phyloP scores from a whole-genome alignment of 2,888 invertebrate species.

The Coelopa pilipes region DNA sequence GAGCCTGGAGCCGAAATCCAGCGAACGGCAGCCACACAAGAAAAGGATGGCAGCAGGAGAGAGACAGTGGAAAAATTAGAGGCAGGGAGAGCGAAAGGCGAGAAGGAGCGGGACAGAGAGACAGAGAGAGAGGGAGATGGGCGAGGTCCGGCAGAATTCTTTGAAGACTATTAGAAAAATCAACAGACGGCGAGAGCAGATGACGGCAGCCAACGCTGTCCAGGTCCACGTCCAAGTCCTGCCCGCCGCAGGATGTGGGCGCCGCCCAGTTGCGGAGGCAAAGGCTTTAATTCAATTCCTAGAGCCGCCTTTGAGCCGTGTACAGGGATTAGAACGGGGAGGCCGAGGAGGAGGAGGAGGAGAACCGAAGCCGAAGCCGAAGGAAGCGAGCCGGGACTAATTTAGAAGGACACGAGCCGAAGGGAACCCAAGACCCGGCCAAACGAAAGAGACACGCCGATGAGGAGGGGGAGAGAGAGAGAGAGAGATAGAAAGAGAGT shows the following conservation, averaged over 20 bases:
- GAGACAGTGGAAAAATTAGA: slow-evolving; percentile 20
- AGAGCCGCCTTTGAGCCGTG: slow-evolving; percentile 12
- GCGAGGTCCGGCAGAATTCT: not conserved
- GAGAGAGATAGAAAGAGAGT: not conserved
- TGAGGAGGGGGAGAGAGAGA: no score
- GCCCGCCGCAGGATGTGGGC: slow-evolving; percentile 4
- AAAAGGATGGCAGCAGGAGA: not conserved
- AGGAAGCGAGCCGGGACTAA: not conserved
- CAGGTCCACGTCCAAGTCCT: not conserved
- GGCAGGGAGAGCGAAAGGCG: slow-evolving; percentile 37
- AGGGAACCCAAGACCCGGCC: not conserved
- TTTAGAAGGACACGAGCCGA: not conserved
- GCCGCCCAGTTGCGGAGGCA: not conserved
- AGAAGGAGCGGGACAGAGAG: not conserved
- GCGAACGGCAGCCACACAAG: not conserved
- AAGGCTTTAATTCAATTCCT: slow-evolving; percentile 26
- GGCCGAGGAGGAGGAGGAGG: not conserved
- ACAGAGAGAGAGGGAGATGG: not conserved
- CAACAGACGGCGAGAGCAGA: slow-evolving; percentile 34
- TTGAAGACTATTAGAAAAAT: slow-evolving; percentile 39
- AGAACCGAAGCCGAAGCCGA: not conserved
- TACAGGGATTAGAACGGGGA: not conserved
- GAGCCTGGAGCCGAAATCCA: not conserved
- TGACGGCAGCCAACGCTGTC: not conserved
- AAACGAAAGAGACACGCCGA: not conserved